Evolutionary conservation across 2,888 invertebrate species (phyloP), one percentile per base, ranked within the genome.

Genomic region (Synanthedon tipuliformis): DNA sequence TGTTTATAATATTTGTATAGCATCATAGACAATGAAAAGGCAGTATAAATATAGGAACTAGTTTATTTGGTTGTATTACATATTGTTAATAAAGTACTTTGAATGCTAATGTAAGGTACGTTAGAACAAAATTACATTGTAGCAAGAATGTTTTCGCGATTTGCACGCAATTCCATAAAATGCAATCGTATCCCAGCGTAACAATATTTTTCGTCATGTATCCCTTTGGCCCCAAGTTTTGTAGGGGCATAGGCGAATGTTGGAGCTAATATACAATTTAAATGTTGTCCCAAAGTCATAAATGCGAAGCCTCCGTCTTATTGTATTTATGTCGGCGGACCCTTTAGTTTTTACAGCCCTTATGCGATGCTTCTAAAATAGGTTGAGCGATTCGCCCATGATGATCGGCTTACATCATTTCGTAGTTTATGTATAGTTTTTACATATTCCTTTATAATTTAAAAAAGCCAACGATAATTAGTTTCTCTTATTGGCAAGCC

Each of bases 211-310:
- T 65, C 56, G 54, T 59, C 57, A 56, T n/a, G n/a, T 60, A 69
- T 69, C 71, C 74, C 61, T 70, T 71, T 58, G 55, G 59, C 60
- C 59, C 63, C 58, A 64, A 69, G 53, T 68, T 69, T 61, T 55
- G 57, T 55, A 59, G 59, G 58, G 58, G 53, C 58, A 65, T 63
- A 60, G 64, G 60, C 60, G 60, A 59, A 67, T 59, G 69, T 65
- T 64, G 63, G 62, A 62, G 57, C 68, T 73, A 69, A 78, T 80
- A 77, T 78, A 76, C 78, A 78, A 81, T 81, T 81, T 81, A 78
- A 81, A 82, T 78, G 71, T 71, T 69, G 76, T 66, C 71, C 73
- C 71, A 54, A 69, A 68, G 65, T 69, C 72, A 69, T 73, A 71
- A 74, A 76, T 61, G 69, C 64, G 56, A 53, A 56, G 59, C 57